Evolutionary conservation across 2,797 vertebrate species (phyloP).

Genomic region (Rachycentron canadum): DNA sequence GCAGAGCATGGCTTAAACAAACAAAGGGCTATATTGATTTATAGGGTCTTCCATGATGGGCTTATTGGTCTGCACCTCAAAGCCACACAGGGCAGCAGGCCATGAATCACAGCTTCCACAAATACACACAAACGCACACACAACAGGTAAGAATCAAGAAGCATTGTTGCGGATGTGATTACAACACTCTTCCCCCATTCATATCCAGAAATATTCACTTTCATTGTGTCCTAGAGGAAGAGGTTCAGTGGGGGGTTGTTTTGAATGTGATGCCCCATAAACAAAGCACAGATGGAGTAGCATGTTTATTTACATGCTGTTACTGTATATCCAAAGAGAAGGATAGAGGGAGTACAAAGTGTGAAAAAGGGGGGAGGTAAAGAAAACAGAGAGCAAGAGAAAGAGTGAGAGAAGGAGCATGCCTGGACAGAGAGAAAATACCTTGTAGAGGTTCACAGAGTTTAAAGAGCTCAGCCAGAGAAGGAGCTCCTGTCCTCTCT

Average conservation of each 20-base stretch:
- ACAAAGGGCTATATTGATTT: constrained; percentile 83
- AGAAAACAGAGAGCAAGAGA: constrained; percentile 62
- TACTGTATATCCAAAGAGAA: constrained; percentile 48
- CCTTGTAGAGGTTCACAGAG: constrained; percentile 80
- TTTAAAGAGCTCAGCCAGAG: constrained; percentile 85
- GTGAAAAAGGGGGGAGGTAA: constrained; percentile 57
- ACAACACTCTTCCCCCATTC: constrained; percentile 35
- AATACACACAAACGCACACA: constrained; percentile 28
- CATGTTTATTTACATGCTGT: constrained; percentile 81
- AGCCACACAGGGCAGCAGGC: constrained; percentile 72
- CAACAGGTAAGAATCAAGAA: constrained; percentile 66
- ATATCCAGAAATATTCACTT: constrained; percentile 49
- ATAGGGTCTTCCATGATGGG: constrained; percentile 80
- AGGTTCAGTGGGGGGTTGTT: constrained; percentile 33
- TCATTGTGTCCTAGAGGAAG: constrained; percentile 38
- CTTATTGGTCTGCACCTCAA: constrained; percentile 79
- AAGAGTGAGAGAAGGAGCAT: constrained; percentile 74
- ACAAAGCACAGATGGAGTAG: constrained; percentile 38
- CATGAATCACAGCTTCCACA: constrained; percentile 69
- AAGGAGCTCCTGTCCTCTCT: constrained; percentile 79
- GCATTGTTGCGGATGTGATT: constrained; percentile 69
- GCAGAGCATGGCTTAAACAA: constrained; percentile 77
- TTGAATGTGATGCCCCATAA: constrained; percentile 50
- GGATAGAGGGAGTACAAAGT: constrained; percentile 59
- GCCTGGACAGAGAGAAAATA: constrained; percentile 87